Evolutionary conservation across 2,113 vertebrate genomes (phyloP), one percentile per base, ranked within the genome.

Genomic region (Siphamia tubifer): DNA sequence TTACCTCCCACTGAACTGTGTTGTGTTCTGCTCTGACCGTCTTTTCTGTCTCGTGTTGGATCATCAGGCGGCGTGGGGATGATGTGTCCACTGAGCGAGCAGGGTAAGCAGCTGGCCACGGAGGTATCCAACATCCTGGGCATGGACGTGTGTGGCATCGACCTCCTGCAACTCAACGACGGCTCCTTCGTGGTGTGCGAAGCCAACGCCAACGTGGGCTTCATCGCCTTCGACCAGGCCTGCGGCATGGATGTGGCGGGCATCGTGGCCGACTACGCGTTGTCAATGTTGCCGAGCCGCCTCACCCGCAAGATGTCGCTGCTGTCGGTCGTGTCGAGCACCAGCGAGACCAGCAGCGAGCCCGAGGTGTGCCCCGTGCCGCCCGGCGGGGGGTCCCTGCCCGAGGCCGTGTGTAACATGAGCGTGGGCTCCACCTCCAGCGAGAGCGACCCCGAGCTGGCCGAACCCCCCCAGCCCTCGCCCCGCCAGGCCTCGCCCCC

Each of bases 131-230:
- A 95, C 84, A 96, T 96, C 85, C 90, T 96, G 16, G 95, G 95
- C 82, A 95, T 96, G 95, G 95, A 96, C 60, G 94, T 96, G 78
- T 96, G 95, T 2, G 95, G 95, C 79, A 95, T 96, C 3, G 95
- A 96, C 74, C 94, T 96, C 45, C 93, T 96, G 70, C 93, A 95
- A 83, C 89, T 94, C 64, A 94, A 94, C 0, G 91, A 96, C 2
- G 95, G 94, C 80, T 96, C 95, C 0, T 96, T 96, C 20, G 83
- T 95, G 73, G 94, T 96, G 74, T 96, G 95, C 38, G 95, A 96
- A 81, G 95, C 95, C 36, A 96, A 96, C 0, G 95, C 95, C 75
- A 96, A 96, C 8, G 95, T 96, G n/a, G 95, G 95, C 71, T 96
- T 96, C 84, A 94, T 94, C 7, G 95, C 95, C 48, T 96, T 96